These are phyloP conservation scores for Daphoenositta chrysoptera DNA, from an alignment of 2,113 vertebrate genomes.

Conservation along the genomic window DNA sequence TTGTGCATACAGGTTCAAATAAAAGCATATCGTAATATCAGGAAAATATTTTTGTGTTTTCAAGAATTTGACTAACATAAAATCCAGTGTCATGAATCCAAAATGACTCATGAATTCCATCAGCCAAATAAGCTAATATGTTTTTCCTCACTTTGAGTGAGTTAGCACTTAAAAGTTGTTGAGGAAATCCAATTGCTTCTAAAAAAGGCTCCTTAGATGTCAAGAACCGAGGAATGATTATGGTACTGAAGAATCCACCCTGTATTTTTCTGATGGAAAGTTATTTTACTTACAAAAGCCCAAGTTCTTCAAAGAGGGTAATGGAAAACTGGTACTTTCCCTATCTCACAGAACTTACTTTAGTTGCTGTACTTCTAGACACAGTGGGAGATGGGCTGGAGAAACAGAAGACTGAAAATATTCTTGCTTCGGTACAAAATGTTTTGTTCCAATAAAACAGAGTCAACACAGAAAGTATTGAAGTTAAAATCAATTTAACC, in stretches of 20 bases:
- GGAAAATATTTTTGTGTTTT: background rate
- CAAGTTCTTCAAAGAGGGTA: background rate
- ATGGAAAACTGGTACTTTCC: background rate
- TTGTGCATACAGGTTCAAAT: background rate
- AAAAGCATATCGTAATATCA: background rate
- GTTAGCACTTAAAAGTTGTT: background rate
- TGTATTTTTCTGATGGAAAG: background rate
- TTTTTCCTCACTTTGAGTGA: background rate
- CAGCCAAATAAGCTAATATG: background rate
- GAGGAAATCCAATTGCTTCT: background rate
- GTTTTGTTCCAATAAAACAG: background rate
- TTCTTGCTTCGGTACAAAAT: background rate
- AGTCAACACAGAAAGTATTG: background rate
- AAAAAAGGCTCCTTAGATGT: background rate
- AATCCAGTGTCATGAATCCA: background rate
- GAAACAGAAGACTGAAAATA: background rate
- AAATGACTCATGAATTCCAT: background rate
- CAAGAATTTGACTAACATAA: background rate
- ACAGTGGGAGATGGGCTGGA: background rate
- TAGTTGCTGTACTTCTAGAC: background rate
- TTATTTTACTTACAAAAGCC: background rate
- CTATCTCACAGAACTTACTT: background rate
- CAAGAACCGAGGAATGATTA: rapidly evolving
- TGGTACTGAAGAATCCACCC: background rate
- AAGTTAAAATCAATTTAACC: background rate